Evolutionary conservation across 2,888 invertebrate species (phyloP), one percentile per base, ranked within the genome.

Genomic region (Furcula furcula): DNA sequence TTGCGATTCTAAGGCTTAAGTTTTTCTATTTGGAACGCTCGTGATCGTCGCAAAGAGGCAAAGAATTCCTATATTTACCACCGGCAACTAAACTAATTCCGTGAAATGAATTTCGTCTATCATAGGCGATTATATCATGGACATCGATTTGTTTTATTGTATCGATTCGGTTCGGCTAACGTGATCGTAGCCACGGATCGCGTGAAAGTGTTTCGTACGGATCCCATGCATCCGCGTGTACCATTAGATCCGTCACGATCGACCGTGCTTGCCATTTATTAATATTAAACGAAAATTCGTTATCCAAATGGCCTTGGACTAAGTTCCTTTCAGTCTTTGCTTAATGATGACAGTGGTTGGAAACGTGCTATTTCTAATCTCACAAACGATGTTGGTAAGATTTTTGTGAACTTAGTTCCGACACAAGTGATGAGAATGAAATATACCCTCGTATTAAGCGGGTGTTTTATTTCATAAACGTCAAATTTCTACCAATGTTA

Each of bases 281-380:
- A 83, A 84, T 82, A 84, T 80, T 79, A 80, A 84, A 84, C 78
- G 80, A 86, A 88, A 87, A 86, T 87, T 84, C 84, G 85, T 85
- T 85, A 86, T 86, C 76, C 82, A 80, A 73, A 66, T 79, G 77
- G 84, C 88, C 87, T 87, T 84, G 85, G 76, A 64, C 68, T 55
- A 51, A 62, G 82, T 76, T 81, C 85, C 86, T 87, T 87, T 87
- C 86, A 79, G 84, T 85, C 18, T 85, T 72, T 76, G 75, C 71
- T 79, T 82, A 86, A 81, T 83, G 84, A 85, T 88, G 84, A 82
- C 82, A 84, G 82, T 83, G 75, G 77, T 65, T 77, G 67, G 75
- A 75, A 78, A 76, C 80, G 78, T 80, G 80, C 76, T 72, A 73
- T 61, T 76, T 56, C 70, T 77, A 81, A 79, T 77, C 67, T 65